A percentile compares a stretch with the other conserved stretches of the same genome.
Evolutionary conservation across 2,888 invertebrate genomes (phyloP).

Genomic region (Uropetala carovei): DNA sequence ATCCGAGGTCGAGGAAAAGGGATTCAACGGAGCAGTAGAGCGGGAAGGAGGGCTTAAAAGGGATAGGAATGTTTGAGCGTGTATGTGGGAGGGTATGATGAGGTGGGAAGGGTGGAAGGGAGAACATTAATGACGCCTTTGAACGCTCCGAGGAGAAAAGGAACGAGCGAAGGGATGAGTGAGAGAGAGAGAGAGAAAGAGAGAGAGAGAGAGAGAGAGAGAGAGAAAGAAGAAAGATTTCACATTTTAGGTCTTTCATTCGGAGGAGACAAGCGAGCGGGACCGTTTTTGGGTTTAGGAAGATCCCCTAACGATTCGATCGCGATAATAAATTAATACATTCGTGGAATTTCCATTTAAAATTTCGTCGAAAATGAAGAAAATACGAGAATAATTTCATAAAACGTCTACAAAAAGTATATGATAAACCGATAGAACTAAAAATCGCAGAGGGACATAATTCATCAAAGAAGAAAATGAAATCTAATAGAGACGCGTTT

Average conservation of each 20-base stretch:
- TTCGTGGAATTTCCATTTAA: neutral
- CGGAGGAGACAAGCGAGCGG: neutral
- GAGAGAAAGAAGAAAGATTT: no score
- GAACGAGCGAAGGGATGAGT: no score
- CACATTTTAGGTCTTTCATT: neutral
- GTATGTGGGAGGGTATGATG: neutral
- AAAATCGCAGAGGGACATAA: no score
- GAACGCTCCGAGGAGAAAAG: neutral
- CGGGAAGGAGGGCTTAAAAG: neutral
- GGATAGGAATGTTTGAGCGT: neutral
- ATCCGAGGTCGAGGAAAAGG: neutral
- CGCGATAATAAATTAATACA: no score
- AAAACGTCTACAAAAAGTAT: neutral
- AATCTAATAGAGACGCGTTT: no score
- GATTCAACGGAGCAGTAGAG: no score
- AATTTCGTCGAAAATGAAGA: neutral
- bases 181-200: no score
- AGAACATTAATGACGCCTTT: constrained; percentile 15
- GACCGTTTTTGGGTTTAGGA: neutral
- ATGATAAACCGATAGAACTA: neutral
- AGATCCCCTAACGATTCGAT: no score
- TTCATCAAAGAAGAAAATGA: no score
- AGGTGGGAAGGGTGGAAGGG: neutral
- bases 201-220: no score
- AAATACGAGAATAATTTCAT: neutral